Evolutionary conservation across 2,797 vertebrate genomes (phyloP), one percentile per base, ranked within the genome.

Genomic region (Sebastes nivosus): DNA sequence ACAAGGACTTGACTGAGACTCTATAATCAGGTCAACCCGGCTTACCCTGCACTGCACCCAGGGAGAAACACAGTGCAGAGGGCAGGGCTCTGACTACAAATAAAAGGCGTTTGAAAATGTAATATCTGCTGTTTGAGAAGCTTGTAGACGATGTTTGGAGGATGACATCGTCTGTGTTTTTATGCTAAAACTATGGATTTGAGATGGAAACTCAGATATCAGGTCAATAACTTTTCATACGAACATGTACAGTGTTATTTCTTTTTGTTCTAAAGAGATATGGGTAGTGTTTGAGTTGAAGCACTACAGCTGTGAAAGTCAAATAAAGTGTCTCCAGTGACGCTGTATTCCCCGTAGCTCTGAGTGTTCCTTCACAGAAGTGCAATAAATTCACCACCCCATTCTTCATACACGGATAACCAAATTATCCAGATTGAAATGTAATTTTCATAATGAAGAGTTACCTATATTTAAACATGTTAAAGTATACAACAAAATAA

Each of bases 281-380:
- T 30, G n/a, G 12, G 27, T 10, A 4, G 10, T 34, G 67, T 80
- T 79, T 75, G 34, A 59, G 9, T 67, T 67, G 52, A 86, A 52
- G 30, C 63, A 61, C 58, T 14, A 5, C 30, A 30, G 57, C 18
- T 75, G 76, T 75, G 67, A 38, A 4, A 2, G 24, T 76, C 38
- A 63, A 88, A 90, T 81, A 88, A 88, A 88, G n/a, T 30, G 32
- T 12, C 34, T 58, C 36, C 22, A 50, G 2, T 38, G 13, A n/a
- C 10, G 4, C 38, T 20, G 20, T 5, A 46, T 0, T 61, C 76
- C 29, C 55, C 30, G 38, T 4, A 7, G 25, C 13, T 25, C 16
- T 25, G 30, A 80, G 24, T 29, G 20, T 54, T 25, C 18, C 46
- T 14, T 63, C 24, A 36, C 20, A 29, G 24, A 66, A 12, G 11